A percentile compares a stretch with the other conserved stretches of the same genome.
phyloP scores from a whole-genome alignment of 2,888 invertebrate genomes.

The Diogma glabrata region DNA sequence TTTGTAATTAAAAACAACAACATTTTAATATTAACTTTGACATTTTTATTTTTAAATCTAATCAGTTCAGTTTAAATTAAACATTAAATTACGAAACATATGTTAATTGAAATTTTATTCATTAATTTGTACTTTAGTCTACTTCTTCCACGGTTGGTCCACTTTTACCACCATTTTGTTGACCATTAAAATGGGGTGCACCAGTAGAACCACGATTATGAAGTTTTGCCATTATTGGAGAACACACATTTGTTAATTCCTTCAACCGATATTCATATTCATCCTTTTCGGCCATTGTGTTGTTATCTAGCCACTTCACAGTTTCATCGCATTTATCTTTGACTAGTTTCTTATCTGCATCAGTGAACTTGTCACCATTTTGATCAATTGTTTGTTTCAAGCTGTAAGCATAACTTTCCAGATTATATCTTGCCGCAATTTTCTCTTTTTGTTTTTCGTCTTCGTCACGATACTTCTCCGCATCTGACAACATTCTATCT shows the following conservation, averaged over 20 bases:
- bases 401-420: conserved; percentile 56
- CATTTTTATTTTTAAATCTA: no score
- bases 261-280: conserved; percentile 46
- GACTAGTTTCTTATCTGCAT: conserved; percentile 56
- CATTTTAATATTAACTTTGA: no score
- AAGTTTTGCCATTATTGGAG: conserved; percentile 63
- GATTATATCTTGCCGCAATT: conserved; percentile 52
- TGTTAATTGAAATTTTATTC: no score
- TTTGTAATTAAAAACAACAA: no score
- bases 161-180: conserved; percentile 48
- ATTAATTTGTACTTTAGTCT: no score
- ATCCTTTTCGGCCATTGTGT: conserved; percentile 61
- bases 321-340: conserved; percentile 50
- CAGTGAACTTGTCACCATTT: conserved; percentile 47
- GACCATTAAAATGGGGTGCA: conserved; percentile 23
- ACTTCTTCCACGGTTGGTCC: conserved; percentile 5
- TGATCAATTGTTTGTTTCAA: conserved; percentile 59
- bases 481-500: conserved; percentile 59
- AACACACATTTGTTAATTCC: conserved; percentile 56
- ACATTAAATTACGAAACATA: no score
- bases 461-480: conserved; percentile 55
- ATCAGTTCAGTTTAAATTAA: no score
- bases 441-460: conserved; percentile 53
- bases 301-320: conserved; percentile 62
- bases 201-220: conserved; percentile 38